These are phyloP conservation scores for Agrotis exclamationis DNA, from an alignment of 2,888 invertebrate genomes.

Conservation along the genomic window DNA sequence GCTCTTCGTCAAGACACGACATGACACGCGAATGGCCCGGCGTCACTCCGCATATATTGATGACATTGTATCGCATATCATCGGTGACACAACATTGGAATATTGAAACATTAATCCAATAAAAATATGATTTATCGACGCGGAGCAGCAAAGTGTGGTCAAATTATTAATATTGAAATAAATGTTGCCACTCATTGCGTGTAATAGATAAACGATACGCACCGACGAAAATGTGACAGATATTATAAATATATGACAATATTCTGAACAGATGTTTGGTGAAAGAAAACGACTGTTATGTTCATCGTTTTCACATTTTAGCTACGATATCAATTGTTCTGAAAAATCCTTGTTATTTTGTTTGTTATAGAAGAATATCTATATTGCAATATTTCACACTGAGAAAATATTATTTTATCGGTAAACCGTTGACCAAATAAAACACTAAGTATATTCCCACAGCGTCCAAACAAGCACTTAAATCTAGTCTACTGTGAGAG, in stretches of 20 bases:
- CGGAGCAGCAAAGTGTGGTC: slow-evolving; percentile 34
- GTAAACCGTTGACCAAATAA: slow-evolving; percentile 31
- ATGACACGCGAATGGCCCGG: slow-evolving; percentile 52
- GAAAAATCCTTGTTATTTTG: slow-evolving; percentile 12
- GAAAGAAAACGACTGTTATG: neutral
- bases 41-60: slow-evolving; percentile 52
- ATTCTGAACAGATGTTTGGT: neutral
- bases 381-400: slow-evolving; percentile 12
- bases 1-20: slow-evolving; percentile 54
- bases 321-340: neutral
- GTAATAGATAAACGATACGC: slow-evolving; percentile 39
- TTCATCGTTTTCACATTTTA: neutral
- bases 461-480: slow-evolving; percentile 22
- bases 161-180: slow-evolving; percentile 50
- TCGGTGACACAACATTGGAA: slow-evolving; percentile 41
- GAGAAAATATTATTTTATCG: slow-evolving; percentile 29
- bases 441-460: slow-evolving; percentile 19
- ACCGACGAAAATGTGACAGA: neutral
- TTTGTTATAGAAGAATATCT: slow-evolving; percentile 21
- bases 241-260: slow-evolving; percentile 20
- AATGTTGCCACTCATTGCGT: slow-evolving; percentile 42
- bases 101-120: slow-evolving; percentile 58
- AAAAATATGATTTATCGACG: slow-evolving; percentile 61
- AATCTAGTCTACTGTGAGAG: slow-evolving; percentile 2
- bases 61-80: slow-evolving; percentile 53